Percentiles rank a stretch among this genome's conserved stretches.
These are phyloP conservation scores for Alsophila aescularia DNA, from an alignment of 2,888 invertebrate species.

Conservation along the genomic window DNA sequence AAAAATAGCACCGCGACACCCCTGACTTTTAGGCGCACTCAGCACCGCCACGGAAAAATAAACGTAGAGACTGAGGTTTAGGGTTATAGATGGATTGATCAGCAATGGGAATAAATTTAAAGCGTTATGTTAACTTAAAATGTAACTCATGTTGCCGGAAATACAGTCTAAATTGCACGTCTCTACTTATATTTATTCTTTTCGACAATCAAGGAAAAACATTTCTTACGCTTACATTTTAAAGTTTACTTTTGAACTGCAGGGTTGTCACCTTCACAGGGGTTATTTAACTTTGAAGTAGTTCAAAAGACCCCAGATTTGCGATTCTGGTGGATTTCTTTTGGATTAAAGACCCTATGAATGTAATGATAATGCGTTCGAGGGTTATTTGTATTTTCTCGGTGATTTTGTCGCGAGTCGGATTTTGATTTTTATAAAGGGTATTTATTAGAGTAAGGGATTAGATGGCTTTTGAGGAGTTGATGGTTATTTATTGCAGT, in stretches of 20 bases:
- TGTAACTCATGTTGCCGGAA: constrained; percentile 83
- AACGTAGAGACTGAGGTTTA: constrained; percentile 44
- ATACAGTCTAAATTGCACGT: constrained; percentile 83
- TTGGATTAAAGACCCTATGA: constrained; percentile 82
- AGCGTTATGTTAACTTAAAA: constrained; percentile 84
- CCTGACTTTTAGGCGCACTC: constrained; percentile 52
- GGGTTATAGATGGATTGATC: constrained; percentile 58
- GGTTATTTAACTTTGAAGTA: constrained; percentile 84
- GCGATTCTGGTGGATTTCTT: constrained; percentile 82
- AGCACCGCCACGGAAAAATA: constrained; percentile 19
- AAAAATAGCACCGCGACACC: constrained; percentile 77
- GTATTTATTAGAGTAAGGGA: constrained; percentile 9
- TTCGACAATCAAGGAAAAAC: constrained; percentile 48
- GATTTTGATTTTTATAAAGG: constrained; percentile 43
- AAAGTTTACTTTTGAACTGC: constrained; percentile 50
- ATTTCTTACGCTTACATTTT: constrained; percentile 48
- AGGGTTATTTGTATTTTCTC: constrained; percentile 68
- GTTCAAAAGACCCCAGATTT: constrained; percentile 82
- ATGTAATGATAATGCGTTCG: constrained; percentile 81
- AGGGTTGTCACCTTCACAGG: constrained; percentile 46
- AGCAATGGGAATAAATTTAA: constrained; percentile 74
- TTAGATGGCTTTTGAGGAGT: not conserved
- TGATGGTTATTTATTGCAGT: no score
- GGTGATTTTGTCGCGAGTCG: constrained; percentile 69
- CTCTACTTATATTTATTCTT: constrained; percentile 77